Base-by-base conservation (phyloP, 2,888 invertebrate species). In the Cephus rjabovi region DNA sequence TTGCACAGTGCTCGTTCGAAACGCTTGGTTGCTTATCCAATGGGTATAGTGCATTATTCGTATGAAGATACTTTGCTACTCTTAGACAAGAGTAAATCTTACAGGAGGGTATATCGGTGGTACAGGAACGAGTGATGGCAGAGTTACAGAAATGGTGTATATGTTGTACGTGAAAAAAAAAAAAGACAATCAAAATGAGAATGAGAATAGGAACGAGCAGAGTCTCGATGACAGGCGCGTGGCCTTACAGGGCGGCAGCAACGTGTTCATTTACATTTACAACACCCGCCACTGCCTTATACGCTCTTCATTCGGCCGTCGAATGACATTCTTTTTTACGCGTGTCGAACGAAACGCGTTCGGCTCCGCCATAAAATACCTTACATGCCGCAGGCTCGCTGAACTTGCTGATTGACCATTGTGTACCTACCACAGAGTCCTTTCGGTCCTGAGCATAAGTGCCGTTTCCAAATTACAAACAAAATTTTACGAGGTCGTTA, bases 201-300 rank as follows among this genome's bases (percentile, higher is more conserved):
- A 71, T 15, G 31, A 69, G 33, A 56, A 23, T 68, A 23, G 75
- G 74, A 40, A 76, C 68, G 77, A 76, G 30, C 33, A n/a, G 31
- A 79, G 77, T 81, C 81, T 81, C 85, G 87, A 87, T 87, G 87
- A 87, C 87, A 85, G 86, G 82, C 87, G 83, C 87, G 83, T 87
- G 84, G 85, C 86, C 87, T 86, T 87, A 88, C 88, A 84, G 87
- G 86, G 85, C 86, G 82, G 82, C 81, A 82, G 83, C 82, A 76
- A 76, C 84, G 79, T 81, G 81, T 85, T 86, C 85, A 86, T 88
- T 87, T 87, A 87, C 88, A 87, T 87, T 87, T 87, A 87, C 88
- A 86, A 85, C 86, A 79, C 83, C 84, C 84, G 84, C 87, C 83
- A 80, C 81, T 81, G 77, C 86, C 88, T 85, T 88, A 87, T 87